Evolutionary conservation across 1,140 invertebrate genomes (phyloP), one percentile per base, ranked within the genome.

Genomic region (Brachionus calyciflorus): DNA sequence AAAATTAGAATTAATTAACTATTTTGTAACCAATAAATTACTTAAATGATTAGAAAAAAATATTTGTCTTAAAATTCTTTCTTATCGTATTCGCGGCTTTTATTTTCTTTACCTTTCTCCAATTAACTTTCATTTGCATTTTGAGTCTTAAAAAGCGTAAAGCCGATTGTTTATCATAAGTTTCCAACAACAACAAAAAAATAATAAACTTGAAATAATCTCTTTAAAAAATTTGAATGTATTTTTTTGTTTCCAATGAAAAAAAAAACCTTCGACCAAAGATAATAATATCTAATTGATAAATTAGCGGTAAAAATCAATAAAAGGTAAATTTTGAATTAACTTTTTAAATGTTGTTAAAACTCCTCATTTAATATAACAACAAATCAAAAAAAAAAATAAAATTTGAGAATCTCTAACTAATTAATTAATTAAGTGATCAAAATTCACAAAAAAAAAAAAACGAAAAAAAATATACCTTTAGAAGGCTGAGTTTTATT

Each of bases 231-330:
- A 60, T 60, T 33, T 60, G 55, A 60, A 60, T 60, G 55, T 60
- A 33, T 60, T 14, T 12, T 28, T n/a, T n/a, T 12, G 28, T 60
- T 55, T 28, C 33, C 53, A 55, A 28, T 55, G 53, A n/a, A n/a
- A n/a, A 37, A 37, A 37, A 3, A 5, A 3, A 37, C 9, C 4
- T 37, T 5, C 33, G 9, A 37, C 28, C 33, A 65, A 65, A 65
- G 60, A 65, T 65, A 65, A 65, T 65, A 65, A 65, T 65, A 65
- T 65, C 60, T 65, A 65, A 65, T 65, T 65, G 60, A 65, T 63
- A 63, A 63, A 63, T 63, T 63, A 40, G 17, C 60, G 60, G 60
- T 41, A 44, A 44, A 44, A 44, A 19, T 24, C 24, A 65, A 41
- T n/a, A 41, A 65, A 65, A 65, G 21, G 21, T 65, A 44, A 65